Evolutionary conservation across 2,888 invertebrate species (phyloP), one percentile per base, ranked within the genome.

Genomic region (Siphlonurus alternatus): DNA sequence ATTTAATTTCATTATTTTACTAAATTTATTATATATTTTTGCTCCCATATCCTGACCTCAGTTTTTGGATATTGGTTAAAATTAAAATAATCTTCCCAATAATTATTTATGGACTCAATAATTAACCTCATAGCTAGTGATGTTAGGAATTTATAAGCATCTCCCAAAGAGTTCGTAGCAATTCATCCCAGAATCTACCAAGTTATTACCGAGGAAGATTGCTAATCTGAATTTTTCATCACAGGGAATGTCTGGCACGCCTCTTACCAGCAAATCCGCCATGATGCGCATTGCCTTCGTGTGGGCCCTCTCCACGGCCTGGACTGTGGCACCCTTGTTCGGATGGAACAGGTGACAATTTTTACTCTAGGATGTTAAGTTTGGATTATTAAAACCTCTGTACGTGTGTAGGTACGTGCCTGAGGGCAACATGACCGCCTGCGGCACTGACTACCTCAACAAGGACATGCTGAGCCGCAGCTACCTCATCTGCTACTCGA

Each of bases 251-350:
- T 84, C 91, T 64, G 93, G 88, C 18, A 85, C 88, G 71, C 91
- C 91, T 24, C 81, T 93, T 81, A 88, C 88, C 63, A 88, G 85
- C 72, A 89, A 87, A 70, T 84, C 87, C 67, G 89, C 91, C 53
- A 76, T 91, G 67, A 75, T 89, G 61, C 83, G 89, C 71, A 89
- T 94, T 69, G 75, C 89, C 2, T 79, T 83, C 56, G 86, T 93
- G 68, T 94, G 93, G 93, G 61, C 77, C 0, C 87, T 89, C 78
- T 82, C 89, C 2, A 75, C 84, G 61, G 79, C 79, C 61, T 93
- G 93, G 92, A 89, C 92, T 22, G 73, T 92, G 67, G 86, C 88
- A 1, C 93, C 93, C 15, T 77, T 92, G 73, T 85, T 93, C 70
- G 93, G 93, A 71, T 94, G 91, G 91, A 89, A 85, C 74, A 82